A percentile compares a stretch with the other conserved stretches of the same genome.
These are phyloP conservation scores for Sylvicola fuscatus DNA, from an alignment of 2,888 invertebrate genomes.

Conservation along the genomic window DNA sequence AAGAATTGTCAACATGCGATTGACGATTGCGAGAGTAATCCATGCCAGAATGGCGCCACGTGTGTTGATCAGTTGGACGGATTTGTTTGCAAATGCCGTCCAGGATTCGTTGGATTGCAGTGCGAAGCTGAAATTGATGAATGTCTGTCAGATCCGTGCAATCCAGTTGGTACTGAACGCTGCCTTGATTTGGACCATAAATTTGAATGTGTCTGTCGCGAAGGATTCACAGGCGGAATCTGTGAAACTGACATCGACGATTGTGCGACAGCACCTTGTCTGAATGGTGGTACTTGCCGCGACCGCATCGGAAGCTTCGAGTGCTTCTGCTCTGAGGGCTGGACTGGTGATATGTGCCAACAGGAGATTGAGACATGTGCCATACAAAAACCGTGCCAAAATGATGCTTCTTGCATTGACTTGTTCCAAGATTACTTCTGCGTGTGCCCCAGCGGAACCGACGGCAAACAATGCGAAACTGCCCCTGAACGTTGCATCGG, in stretches of 20 bases:
- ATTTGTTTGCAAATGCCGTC: conserved; percentile 80
- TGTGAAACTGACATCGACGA: conserved; percentile 80
- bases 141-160: conserved; percentile 79
- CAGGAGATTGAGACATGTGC: conserved; percentile 72
- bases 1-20: conserved; percentile 83
- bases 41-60: conserved; percentile 82
- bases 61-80: conserved; percentile 77
- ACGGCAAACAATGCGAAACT: conserved; percentile 91
- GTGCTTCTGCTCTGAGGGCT: conserved; percentile 66
- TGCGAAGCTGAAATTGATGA: conserved; percentile 89
- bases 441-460: conserved; percentile 77
- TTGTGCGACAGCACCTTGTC: conserved; percentile 65
- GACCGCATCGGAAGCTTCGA: conserved; percentile 70
- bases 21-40: conserved; percentile 74
- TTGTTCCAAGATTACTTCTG: conserved; percentile 49
- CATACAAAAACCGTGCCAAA: conserved; percentile 65
- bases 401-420: conserved; percentile 78
- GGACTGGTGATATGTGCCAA: conserved; percentile 74
- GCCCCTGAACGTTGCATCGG: conserved; percentile 90
- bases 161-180: conserved; percentile 69
- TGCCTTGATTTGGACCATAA: conserved; percentile 79
- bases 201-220: conserved; percentile 70
- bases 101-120: conserved; percentile 80
- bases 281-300: conserved; percentile 72
- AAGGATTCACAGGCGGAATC: conserved; percentile 65